These are phyloP conservation scores for Theocolax elegans DNA, from an alignment of 1,140 invertebrate species.

Conservation along the genomic window DNA sequence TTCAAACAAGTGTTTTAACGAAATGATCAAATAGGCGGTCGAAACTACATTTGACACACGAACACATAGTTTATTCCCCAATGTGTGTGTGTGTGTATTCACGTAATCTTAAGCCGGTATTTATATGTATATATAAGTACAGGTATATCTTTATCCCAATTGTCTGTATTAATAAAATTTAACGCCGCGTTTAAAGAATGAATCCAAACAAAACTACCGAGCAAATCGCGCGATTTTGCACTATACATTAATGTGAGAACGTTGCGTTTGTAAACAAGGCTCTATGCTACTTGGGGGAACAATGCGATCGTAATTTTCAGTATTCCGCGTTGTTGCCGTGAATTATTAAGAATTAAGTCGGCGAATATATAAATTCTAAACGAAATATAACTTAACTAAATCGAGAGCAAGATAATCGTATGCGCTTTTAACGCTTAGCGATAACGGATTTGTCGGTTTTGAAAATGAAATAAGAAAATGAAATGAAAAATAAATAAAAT, in stretches of 20 bases:
- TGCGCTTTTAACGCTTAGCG: no score
- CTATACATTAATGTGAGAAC: constrained; percentile 14
- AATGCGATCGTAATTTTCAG: not conserved
- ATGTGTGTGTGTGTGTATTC: no score
- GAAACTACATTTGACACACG: no score
- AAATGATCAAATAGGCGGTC: no score
- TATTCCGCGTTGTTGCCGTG: no score
- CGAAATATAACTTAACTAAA: not conserved
- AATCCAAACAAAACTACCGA: no score
- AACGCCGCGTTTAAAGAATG: not conserved
- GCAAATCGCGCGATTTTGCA: not conserved
- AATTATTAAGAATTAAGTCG: no score
- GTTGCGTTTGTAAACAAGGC: not conserved
- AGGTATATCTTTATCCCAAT: not conserved
- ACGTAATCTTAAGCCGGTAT: no score
- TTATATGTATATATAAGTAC: no score
- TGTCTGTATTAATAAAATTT: not conserved
- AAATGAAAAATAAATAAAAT: constrained; percentile 12
- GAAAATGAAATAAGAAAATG: not conserved
- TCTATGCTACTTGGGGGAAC: not conserved
- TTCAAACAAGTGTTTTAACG: constrained; percentile 14
- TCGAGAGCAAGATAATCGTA: not conserved
- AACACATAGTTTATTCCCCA: no score
- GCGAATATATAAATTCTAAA: no score
- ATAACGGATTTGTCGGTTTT: constrained; percentile 26